Base-by-base conservation (phyloP, 1,140 invertebrate species). In the Temnothorax nylanderi region DNA sequence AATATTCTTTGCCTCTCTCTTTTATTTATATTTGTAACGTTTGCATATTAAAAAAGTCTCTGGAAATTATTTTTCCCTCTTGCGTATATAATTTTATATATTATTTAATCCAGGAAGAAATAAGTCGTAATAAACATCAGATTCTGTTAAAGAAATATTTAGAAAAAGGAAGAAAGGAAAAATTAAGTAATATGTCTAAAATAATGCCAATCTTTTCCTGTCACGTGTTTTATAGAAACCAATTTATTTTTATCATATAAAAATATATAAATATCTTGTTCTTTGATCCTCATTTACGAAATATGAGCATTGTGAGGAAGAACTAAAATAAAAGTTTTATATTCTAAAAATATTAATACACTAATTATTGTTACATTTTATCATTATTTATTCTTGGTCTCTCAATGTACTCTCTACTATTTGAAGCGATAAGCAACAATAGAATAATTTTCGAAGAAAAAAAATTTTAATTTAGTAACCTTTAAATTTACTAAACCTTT, bases 41-140 rank as follows among this genome's bases (percentile, higher is more conserved):
- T 16, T 32, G 6, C 13, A 62, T 32, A 62, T 34, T 8, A 8
- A 18, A 37, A 64, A 64, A 64, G 16, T 34, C 2, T 64, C 16
- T 64, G 16, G 16, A 64, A 64, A 64, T 64, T 64, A 62, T 34
- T 62, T 62, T 62, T 62, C 60, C 34, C 34, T 64, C 34, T 37
- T 64, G 34, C 16, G 18, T 37, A 3, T 13, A 37, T 16, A 37
- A 37, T 0, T 64, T 37, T 64, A 64, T 64, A 64, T 64, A 64
- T 37, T 64, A 64, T 64, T 64, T 37, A 64, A 64, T 37, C 3
- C 7, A 37, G 62, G 18, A 37, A 60, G 3, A 60, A 34, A 65
- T 0, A n/a, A n/a, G 6, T n/a, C 16, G 34, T 2, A 7, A 3
- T 13, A 34, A 5, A 62, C 18, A 34, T 64, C 2, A 37, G 37